These are phyloP conservation scores for Chroicocephalus ridibundus DNA, from an alignment of 2,113 vertebrate species.

Conservation along the genomic window DNA sequence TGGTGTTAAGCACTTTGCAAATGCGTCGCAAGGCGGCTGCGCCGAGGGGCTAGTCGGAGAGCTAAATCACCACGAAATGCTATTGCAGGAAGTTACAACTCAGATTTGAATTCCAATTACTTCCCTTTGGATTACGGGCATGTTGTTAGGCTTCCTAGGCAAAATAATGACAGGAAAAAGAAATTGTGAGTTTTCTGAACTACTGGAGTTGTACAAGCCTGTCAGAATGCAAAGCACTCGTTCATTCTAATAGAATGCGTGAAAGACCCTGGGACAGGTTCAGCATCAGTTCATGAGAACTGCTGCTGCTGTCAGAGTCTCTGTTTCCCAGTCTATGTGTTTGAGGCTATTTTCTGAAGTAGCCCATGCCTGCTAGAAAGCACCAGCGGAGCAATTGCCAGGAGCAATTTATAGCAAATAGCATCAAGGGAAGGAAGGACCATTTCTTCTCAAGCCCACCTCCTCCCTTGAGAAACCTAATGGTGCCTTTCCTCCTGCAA, in stretches of 20 bases:
- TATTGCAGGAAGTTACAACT: not conserved
- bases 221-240: not conserved
- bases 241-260: not conserved
- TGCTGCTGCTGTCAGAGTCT: not conserved
- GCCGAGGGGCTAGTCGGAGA: not conserved
- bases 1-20: not conserved
- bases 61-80: not conserved
- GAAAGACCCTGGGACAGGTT: not conserved
- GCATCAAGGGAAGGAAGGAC: not conserved
- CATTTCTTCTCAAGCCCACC: not conserved
- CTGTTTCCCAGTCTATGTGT: not conserved
- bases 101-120: not conserved
- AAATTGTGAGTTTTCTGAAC: not conserved
- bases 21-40: not conserved
- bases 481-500: not conserved
- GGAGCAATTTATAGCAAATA: not conserved
- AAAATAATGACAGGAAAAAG: not conserved
- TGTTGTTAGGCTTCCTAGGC: not conserved
- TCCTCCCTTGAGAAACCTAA: not conserved
- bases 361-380: not conserved
- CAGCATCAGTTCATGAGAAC: not conserved
- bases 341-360: not conserved
- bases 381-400: not conserved
- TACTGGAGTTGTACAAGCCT: not conserved
- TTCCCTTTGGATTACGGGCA: not conserved